Conservation (phyloP, 2,888 invertebrate species). For the Sesia apiformis region DNA sequence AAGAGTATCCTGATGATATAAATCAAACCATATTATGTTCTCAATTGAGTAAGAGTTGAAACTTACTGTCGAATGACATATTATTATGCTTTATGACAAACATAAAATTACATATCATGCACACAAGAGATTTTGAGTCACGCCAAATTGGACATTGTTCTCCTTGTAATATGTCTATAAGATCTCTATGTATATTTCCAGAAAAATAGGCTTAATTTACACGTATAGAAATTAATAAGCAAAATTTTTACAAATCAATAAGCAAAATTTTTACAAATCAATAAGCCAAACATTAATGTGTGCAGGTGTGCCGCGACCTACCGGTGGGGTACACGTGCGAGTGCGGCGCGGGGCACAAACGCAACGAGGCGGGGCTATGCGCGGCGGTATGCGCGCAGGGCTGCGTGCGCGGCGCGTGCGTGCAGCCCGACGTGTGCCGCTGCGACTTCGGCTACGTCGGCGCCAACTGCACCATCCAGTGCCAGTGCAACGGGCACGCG, state of each 20-base stretch:
- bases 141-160: not conserved
- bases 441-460: constrained; percentile 98
- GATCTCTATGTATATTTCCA: not conserved
- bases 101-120: no score
- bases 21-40: no score
- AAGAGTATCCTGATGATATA: no score
- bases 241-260: no score
- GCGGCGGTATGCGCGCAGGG: constrained; percentile 88
- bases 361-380: constrained; percentile 77
- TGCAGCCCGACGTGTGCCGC: constrained; percentile 87
- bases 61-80: no score
- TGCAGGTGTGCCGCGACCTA: constrained; percentile 84
- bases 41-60: no score
- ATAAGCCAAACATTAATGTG: not conserved
- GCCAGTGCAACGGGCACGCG: constrained; percentile 95
- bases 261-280: no score
- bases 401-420: constrained; percentile 89
- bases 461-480: constrained; percentile 93
- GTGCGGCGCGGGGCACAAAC: constrained; percentile 84
- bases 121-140: no score
- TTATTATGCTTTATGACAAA: no score
- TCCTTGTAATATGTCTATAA: not conserved
- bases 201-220: not conserved
- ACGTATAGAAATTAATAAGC: no score
- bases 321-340: constrained; percentile 87